Base-by-base conservation (phyloP, 2,888 invertebrate species). In the Masnerella sp. region DNA sequence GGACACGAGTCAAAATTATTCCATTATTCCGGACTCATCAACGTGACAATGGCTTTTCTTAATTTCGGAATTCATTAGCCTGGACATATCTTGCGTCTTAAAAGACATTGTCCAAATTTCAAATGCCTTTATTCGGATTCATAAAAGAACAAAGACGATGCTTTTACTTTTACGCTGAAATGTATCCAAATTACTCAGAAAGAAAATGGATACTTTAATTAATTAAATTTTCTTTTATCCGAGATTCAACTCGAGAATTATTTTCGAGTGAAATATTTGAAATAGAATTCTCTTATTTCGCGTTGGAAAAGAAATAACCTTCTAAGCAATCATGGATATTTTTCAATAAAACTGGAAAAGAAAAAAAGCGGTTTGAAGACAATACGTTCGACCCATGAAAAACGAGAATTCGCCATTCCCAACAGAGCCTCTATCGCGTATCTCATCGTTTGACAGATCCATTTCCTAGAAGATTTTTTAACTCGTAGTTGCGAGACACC, bases 31-130 rank as follows among this genome's bases (percentile, higher is more conserved):
- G 40, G 40, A 61, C 15, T 18, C 49, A 38, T 61, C 49, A 40
- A 30, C 49, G 20, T 34, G 18, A 51, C 40, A 62, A 62, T 51
- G 38, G 51, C 11, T 51, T 38, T 62, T 62, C 62, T 51, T 62
- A 51, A 62, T 62, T 62, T 42, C 22, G 32, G 40, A 38, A 62
- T 62, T 61, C 61, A 61, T 61, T 61, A 61, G 61, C 36, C 32
- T 15, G 38, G 38, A 47, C 59, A 32, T 38, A 47, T 58, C 58
- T 45, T 8, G 8, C 20, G 36, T 34, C 28, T 58, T 42, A 7
- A 36, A n/a, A 22, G 25, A 14, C 30, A 28, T 40, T 14, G 2
- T 8, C 5, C 40, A 42, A 11, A 54, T 40, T 42, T 9, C 20
- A 58, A 18, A 42, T n/a, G 22, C 14, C 51, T 36, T 36, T 15